phyloP scores from a whole-genome alignment of 2,113 vertebrate genomes.

The Limanda limanda region DNA sequence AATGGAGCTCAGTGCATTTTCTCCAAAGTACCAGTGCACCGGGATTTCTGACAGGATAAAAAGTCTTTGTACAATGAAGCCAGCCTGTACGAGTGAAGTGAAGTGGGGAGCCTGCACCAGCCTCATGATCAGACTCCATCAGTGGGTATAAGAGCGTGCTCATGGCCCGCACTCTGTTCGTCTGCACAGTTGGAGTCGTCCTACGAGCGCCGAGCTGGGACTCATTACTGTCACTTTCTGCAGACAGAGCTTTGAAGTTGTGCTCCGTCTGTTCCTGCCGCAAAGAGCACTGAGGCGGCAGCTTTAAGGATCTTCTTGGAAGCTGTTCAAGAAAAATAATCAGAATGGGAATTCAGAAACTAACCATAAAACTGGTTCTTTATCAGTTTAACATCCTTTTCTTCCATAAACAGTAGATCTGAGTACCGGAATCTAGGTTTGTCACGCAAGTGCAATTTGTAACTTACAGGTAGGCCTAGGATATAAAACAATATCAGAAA shows the following conservation, averaged over 20 bases:
- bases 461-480: background rate
- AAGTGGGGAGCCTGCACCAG: slow-evolving; percentile 14
- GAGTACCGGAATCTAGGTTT: background rate
- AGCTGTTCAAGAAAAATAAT: slow-evolving; percentile 4
- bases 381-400: slow-evolving; percentile 3
- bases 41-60: background rate
- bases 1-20: background rate
- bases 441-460: background rate
- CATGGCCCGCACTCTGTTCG: slow-evolving; percentile 12
- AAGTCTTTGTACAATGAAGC: slow-evolving; percentile 12
- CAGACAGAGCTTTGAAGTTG: slow-evolving; percentile 17
- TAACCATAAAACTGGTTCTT: background rate
- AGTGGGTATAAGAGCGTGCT: slow-evolving; percentile 47
- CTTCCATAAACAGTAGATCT: background rate
- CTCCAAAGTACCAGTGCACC: background rate
- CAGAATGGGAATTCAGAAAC: background rate
- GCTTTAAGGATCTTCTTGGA: slow-evolving; percentile 2
- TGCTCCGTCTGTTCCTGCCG: slow-evolving; percentile 1
- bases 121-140: slow-evolving; percentile 50
- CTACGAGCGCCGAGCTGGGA: slow-evolving; percentile 51
- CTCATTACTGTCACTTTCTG: slow-evolving; percentile 66
- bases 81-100: slow-evolving; percentile 19
- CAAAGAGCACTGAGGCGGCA: background rate
- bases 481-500: too few species aligned
- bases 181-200: slow-evolving; percentile 28